These are phyloP conservation scores for Nothoprocta perdicaria DNA, from an alignment of 2,113 vertebrate species.

Conservation along the genomic window DNA sequence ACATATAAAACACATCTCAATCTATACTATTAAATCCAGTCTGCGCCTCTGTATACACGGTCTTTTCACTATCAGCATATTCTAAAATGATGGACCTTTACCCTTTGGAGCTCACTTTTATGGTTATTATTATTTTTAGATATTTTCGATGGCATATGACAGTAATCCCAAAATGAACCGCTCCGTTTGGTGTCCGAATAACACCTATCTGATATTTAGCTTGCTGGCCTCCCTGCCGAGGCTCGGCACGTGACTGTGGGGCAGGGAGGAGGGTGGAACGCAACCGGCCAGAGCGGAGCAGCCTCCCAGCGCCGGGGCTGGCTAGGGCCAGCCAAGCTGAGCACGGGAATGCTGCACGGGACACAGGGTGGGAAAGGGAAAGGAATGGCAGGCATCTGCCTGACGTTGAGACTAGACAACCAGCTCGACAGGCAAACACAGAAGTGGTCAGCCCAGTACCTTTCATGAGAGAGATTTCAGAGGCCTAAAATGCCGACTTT, in stretches of 20 bases:
- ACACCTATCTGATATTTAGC: neutral
- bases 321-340: too few species aligned
- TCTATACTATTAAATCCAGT: neutral
- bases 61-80: neutral
- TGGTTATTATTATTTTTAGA: neutral
- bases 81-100: neutral
- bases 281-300: neutral
- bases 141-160: neutral
- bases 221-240: neutral
- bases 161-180: neutral
- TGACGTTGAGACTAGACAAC: too few species aligned
- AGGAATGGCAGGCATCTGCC: too few species aligned
- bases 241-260: neutral
- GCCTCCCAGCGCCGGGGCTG: too few species aligned
- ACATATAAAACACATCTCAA: neutral
- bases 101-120: neutral
- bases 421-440: neutral
- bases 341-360: neutral
- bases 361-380: too few species aligned
- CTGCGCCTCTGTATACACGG: neutral
- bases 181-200: neutral
- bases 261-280: neutral
- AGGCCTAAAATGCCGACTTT: neutral
- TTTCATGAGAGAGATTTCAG: neutral
- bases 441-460: neutral